Conservation (phyloP, 2,113 vertebrate species). For the Etheostoma spectabile region DNA sequence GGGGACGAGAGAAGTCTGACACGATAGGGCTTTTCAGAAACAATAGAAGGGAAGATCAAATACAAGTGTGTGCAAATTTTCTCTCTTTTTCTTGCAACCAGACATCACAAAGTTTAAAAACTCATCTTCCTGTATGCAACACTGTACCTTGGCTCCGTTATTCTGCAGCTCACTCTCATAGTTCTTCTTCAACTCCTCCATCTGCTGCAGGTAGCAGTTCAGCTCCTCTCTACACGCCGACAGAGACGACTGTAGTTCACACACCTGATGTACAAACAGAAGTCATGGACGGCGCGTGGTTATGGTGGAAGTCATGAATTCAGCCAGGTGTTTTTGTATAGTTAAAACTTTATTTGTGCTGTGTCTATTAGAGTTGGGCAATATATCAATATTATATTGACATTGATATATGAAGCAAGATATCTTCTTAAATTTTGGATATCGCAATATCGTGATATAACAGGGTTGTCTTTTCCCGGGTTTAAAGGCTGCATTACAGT, state of each 20-base stretch:
- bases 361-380: too few relatives aligned
- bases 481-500: too few relatives aligned
- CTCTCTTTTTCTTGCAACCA: neutral
- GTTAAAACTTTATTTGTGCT: neutral
- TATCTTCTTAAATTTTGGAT: too few relatives aligned
- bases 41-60: neutral
- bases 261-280: constrained; percentile 81
- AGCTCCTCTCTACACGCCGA: constrained; percentile 88
- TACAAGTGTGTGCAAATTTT: too few relatives aligned
- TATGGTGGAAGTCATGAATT: neutral
- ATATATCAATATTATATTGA: too few relatives aligned
- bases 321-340: neutral
- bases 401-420: too few relatives aligned
- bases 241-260: constrained; percentile 87
- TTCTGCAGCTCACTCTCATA: constrained; percentile 87
- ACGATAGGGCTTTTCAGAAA: neutral
- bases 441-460: too few relatives aligned
- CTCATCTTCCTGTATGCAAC: neutral
- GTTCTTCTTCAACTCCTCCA: constrained; percentile 85
- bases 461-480: too few relatives aligned
- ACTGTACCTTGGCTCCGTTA: constrained; percentile 87
- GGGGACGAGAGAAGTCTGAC: neutral
- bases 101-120: neutral
- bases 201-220: constrained; percentile 83
- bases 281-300: neutral